A percentile compares a stretch with the other conserved stretches of the same genome.
Conservation (phyloP, 1,140 invertebrate genomes). For the Trachymyrmex septentrionalis region DNA sequence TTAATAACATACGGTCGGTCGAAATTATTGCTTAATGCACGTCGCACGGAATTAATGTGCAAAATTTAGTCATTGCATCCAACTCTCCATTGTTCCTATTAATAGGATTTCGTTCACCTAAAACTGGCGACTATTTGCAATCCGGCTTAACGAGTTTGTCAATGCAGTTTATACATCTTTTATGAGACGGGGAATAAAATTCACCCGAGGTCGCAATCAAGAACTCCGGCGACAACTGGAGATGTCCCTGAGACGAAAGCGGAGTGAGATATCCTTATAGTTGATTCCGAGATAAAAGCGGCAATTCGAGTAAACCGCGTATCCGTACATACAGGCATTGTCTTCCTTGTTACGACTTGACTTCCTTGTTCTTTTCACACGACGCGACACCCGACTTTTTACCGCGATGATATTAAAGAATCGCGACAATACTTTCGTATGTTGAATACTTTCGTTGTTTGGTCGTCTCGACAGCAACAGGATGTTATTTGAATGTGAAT, state of each 20-base stretch:
- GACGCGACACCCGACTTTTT: neutral
- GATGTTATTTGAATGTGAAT: neutral
- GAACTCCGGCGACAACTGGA: neutral
- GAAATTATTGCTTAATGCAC: neutral
- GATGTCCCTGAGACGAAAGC: neutral
- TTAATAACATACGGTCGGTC: neutral
- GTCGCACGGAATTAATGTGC: neutral
- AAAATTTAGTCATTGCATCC: neutral
- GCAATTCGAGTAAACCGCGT: constrained; percentile 9
- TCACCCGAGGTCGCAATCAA: constrained; percentile 37
- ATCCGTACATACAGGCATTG: neutral
- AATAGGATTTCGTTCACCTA: neutral
- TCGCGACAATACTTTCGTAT: neutral
- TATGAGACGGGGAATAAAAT: constrained; percentile 39
- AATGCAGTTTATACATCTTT: constrained; percentile 46
- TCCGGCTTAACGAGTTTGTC: constrained; percentile 42
- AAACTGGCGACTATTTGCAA: constrained; percentile 13
- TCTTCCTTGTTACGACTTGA: neutral
- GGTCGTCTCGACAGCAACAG: neutral
- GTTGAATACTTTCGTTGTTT: neutral
- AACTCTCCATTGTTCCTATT: neutral
- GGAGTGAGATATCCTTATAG: neutral
- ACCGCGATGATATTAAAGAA: neutral
- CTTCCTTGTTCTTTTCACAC: constrained; percentile 6
- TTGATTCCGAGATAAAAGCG: constrained; percentile 20